Evolutionary conservation across 2,888 invertebrate genomes (phyloP), one percentile per base, ranked within the genome.

Genomic region (Lochmaea crataegi): DNA sequence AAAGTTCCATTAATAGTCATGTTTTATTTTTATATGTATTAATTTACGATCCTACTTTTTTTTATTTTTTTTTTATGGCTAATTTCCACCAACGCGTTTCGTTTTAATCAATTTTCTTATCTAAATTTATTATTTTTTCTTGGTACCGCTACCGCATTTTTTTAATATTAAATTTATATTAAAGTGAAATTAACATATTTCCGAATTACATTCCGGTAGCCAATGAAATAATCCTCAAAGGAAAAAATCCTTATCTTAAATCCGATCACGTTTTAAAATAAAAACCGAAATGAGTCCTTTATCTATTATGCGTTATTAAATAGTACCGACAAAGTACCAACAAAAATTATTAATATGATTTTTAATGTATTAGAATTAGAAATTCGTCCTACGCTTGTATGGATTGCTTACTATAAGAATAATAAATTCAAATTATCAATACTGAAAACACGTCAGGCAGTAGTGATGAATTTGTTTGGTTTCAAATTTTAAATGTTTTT

Each of bases 251-350:
- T 60, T 60, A 60, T 60, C 58, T 60, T 38, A 60, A 60, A 32
- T 60, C 26, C 32, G 38, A 60, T 60, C 58, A 60, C 32, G 22
- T 11, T 14, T 38, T 38, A 60, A 10, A 60, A 32, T 32, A 32
- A 56, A 60, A 60, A n/a, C 26, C 38, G 38, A 14, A 60, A 32
- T 58, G 18, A 32, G 58, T 57, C 6, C 41, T 2, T 45, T 42
- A 42, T 42, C 12, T 42, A 58, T 58, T 58, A 58, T 58, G 22
- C 26, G 18, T 10, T 56, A 42, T 11, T 58, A 14, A n/a, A 10
- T 60, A 60, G 58, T 60, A 60, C 58, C 58, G 58, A 60, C 58
- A 60, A 60, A 22, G 32, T 32, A 60, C 58, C 11, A 22, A n/a
- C 22, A 60, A 60, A 60, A 60, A 60, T 11, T 58, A 60, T 60